These are phyloP conservation scores for Rapana venosa DNA, from an alignment of 2,888 invertebrate species.

Conservation along the genomic window DNA sequence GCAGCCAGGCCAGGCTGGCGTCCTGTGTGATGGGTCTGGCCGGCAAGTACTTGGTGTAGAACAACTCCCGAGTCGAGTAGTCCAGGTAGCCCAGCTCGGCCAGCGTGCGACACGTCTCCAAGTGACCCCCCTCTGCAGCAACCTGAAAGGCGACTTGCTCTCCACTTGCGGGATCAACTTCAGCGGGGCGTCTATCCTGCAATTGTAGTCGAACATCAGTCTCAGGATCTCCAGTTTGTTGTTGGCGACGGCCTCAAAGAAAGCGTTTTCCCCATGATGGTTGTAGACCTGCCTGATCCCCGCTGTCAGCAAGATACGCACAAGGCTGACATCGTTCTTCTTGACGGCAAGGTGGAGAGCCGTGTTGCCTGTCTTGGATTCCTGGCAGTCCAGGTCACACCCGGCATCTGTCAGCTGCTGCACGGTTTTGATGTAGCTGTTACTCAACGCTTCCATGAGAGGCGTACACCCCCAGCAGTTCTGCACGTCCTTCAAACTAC, in stretches of 20 bases:
- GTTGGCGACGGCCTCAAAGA: slow-evolving; percentile 75
- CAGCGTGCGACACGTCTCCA: slow-evolving; percentile 74
- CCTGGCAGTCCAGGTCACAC: slow-evolving; percentile 76
- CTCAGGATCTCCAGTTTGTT: slow-evolving; percentile 75
- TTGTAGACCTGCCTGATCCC: slow-evolving; percentile 75
- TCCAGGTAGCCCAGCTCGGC: slow-evolving; percentile 73
- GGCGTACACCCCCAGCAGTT: slow-evolving; percentile 78
- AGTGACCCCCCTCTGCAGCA: slow-evolving; percentile 75
- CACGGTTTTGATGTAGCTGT: slow-evolving; percentile 76
- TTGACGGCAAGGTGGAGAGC: slow-evolving; percentile 77
- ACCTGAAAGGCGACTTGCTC: slow-evolving; percentile 73
- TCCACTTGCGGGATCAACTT: slow-evolving; percentile 75
- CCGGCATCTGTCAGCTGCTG: slow-evolving; percentile 69
- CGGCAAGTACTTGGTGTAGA: slow-evolving; percentile 69
- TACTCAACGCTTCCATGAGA: slow-evolving; percentile 77
- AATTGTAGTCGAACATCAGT: slow-evolving; percentile 75
- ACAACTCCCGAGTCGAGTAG: slow-evolving; percentile 66
- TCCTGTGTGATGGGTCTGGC: slow-evolving; percentile 70
- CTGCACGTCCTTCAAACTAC: slow-evolving; percentile 76
- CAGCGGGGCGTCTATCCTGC: slow-evolving; percentile 75
- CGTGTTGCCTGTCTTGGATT: slow-evolving; percentile 77
- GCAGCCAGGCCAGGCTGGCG: slow-evolving; percentile 68
- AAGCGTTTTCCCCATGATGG: slow-evolving; percentile 77
- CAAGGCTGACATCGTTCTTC: slow-evolving; percentile 76
- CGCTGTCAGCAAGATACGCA: slow-evolving; percentile 73